Evolutionary conservation across 2,888 invertebrate genomes (phyloP), one percentile per base, ranked within the genome.

Genomic region (Dorcus parallelipipedus): DNA sequence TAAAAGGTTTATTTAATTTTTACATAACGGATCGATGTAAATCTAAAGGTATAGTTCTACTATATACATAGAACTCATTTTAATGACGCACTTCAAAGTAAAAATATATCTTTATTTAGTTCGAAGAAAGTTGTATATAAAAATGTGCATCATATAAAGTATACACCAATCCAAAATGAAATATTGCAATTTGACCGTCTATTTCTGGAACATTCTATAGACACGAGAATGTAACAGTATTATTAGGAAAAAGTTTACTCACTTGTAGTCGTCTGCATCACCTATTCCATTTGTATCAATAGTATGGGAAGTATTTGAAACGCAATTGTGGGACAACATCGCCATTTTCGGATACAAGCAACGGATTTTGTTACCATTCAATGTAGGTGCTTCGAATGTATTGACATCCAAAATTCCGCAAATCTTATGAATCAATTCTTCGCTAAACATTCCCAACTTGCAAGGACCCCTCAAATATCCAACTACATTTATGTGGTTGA

Each of bases 341-440:
- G 88, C 85, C 5, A 91, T 80, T 58, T 83, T 84, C 0, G 93
- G 91, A 75, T 89, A 93, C 10, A 94, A 76, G 9, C 90, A 92
- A 60, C 93, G 84, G 2, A 92, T 81, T 14, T 84, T 82, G 71
- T 84, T 85, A 0, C 90, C 90, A 38, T 81, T 82, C 1, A 80
- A 71, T 1, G 88, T 86, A 43, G 89, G 84, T 0, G 90, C 85
- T 75, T 93, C 91, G 64, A 91, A 90, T 2, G 88, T 83, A 71
- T 91, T 91, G 1, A 91, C 85, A 79, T 93, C 93, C 57, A 93
- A 79, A 62, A 93, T 88, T 4, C 93, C 93, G 67, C 92, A 90
- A 23, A 86, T 86, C 64, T 83, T 84, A 76, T 93, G 91, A 63
- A 93, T 88, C 8, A 86, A 74, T 9, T 90, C 87, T 69, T 89